phyloP scores from a whole-genome alignment of 2,797 vertebrate genomes.

The Tenualosa ilisha region DNA sequence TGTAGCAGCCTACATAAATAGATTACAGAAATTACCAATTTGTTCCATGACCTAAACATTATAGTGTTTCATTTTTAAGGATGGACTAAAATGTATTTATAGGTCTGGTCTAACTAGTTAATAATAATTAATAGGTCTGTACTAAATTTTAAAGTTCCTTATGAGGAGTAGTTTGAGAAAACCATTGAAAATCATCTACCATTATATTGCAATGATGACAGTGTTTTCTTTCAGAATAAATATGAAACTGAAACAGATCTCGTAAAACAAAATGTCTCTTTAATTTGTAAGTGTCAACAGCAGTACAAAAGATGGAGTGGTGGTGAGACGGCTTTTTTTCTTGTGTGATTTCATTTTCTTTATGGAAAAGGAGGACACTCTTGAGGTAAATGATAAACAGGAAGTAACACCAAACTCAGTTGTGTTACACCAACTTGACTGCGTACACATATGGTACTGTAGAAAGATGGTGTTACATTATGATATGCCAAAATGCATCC shows the following conservation, averaged over 20 bases:
- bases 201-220: not conserved
- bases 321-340: conserved; percentile 86
- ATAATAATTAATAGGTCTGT: too few species aligned
- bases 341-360: conserved; percentile 62
- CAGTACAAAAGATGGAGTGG: conserved; percentile 99
- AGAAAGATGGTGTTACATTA: conserved; percentile 86
- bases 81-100: too few species aligned
- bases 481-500: conserved; percentile 88
- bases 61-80: too few species aligned
- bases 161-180: not conserved
- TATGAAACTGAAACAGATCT: conserved; percentile 62
- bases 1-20: too few species aligned
- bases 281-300: conserved; percentile 99
- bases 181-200: not conserved
- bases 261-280: conserved; percentile 99
- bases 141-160: not conserved
- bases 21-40: too few species aligned
- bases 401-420: conserved; percentile 85
- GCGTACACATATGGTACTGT: conserved; percentile 80
- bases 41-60: too few species aligned
- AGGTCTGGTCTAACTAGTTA: too few species aligned
- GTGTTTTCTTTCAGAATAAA: not conserved
- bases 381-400: conserved; percentile 99
- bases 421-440: conserved; percentile 80
- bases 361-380: conserved; percentile 96